phyloP scores from a whole-genome alignment of 2,797 vertebrate genomes.

The Hyperoplus lanceolatus region DNA sequence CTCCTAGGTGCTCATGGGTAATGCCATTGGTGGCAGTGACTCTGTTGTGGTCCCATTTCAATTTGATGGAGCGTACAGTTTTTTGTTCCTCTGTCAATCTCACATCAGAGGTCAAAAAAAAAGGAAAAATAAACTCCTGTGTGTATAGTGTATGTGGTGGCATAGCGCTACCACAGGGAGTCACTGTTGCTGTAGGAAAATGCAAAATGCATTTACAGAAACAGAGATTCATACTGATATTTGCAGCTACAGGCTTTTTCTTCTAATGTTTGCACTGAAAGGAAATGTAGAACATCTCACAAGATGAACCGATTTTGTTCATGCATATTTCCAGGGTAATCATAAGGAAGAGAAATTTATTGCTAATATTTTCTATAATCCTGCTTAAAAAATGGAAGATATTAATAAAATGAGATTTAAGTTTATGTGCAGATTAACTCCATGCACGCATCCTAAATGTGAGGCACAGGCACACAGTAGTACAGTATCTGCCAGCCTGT shows the following conservation, averaged over 20 bases:
- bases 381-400: background rate
- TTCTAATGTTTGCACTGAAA: background rate
- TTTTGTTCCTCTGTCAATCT: constrained; percentile 31
- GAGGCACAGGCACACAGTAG: constrained; percentile 24
- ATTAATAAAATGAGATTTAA: background rate
- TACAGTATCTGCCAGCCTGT: constrained; percentile 40
- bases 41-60: constrained; percentile 36
- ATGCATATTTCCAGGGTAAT: background rate
- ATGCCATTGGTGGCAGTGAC: constrained; percentile 31
- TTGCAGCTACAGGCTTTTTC: constrained; percentile 19
- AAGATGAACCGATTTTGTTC: background rate
- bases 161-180: constrained; percentile 70
- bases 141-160: constrained; percentile 33
- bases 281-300: constrained; percentile 2
- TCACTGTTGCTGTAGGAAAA: constrained; percentile 72
- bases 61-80: constrained; percentile 13
- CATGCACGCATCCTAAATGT: constrained; percentile 6
- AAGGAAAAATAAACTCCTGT: background rate
- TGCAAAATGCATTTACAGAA: constrained; percentile 11
- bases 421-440: constrained; percentile 5
- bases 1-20: constrained; percentile 33
- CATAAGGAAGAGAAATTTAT: background rate
- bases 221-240: constrained; percentile 7
- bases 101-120: constrained; percentile 41
- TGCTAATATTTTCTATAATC: background rate